phyloP scores from a whole-genome alignment of 2,888 invertebrate genomes.

The Aporophyla lueneburgensis region DNA sequence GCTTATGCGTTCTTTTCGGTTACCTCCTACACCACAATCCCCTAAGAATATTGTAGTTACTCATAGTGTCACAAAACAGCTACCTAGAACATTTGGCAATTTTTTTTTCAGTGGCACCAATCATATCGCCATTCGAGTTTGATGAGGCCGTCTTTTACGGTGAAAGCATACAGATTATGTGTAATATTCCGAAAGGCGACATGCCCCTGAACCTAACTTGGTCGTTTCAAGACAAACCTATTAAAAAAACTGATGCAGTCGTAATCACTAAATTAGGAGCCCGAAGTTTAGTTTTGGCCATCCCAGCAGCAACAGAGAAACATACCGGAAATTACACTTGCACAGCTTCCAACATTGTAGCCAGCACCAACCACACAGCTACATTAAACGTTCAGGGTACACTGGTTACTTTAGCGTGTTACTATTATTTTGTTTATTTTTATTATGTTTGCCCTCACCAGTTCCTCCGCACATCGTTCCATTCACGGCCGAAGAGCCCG shows the following conservation, averaged over 20 bases:
- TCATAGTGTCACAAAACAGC: conserved; percentile 30
- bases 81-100: conserved; percentile 58
- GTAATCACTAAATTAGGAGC: conserved; percentile 91
- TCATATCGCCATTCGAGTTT: conserved; percentile 91
- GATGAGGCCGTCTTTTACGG: conserved; percentile 90
- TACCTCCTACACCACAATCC: conserved; percentile 61
- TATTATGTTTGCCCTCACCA: conserved; percentile 79
- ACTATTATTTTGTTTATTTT: conserved; percentile 73
- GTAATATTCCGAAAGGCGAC: conserved; percentile 92
- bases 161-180: conserved; percentile 91
- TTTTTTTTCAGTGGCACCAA: conserved; percentile 90
- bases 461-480: conserved; percentile 92
- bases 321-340: conserved; percentile 95
- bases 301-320: conserved; percentile 92
- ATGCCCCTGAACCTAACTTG: conserved; percentile 93
- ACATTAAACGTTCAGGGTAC: conserved; percentile 93
- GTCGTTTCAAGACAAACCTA: conserved; percentile 92
- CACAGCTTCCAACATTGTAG: conserved; percentile 93
- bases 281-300: conserved; percentile 92
- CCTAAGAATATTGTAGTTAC: conserved; percentile 43
- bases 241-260: conserved; percentile 84
- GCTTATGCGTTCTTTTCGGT: conserved; percentile 78
- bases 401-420: conserved; percentile 73
- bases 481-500: conserved; percentile 91
- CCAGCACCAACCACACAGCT: conserved; percentile 92